Evolutionary conservation across 2,113 vertebrate genomes (phyloP), one percentile per base, ranked within the genome.

Genomic region (Dipodomys merriami): DNA sequence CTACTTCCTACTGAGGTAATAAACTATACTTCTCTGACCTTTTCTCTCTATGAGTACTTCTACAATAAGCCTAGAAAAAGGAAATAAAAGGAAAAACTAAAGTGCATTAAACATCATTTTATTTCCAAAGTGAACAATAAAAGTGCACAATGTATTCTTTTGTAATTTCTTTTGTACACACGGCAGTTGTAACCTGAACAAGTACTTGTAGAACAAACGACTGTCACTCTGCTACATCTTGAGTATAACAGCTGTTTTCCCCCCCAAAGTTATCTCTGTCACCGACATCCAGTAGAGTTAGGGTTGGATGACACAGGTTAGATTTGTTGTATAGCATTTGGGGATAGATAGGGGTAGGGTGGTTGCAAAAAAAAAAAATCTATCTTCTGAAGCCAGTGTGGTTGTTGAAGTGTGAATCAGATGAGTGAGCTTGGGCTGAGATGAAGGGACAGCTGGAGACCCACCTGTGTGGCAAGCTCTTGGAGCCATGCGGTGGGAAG

Each of bases 381-480:
- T 27, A 65, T 87, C 81, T 78, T 92, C 92, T 78, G 27, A 89
- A 92, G 33, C 12, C n/a, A 27, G 64, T 44, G 30, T 72, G 79
- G 39, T n/a, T 91, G 67, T 68, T 83, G 74, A 90, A 71, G 18
- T 65, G 71, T 87, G 68, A 90, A 74, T 92, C 74, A 49, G 69
- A 13, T 33, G 65, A n/a, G 27, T 78, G 86, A 88, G n/a, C 76
- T 30, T 39, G 65, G 65, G 57, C 46, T 81, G 76, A 85, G 67
- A 49, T 25, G n/a, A 30, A 18, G 73, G n/a, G 57, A 72, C 57
- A 82, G 49, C 65, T 77, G 29, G 64, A 60, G 44, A 33, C 35
- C 44, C n/a, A 35, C 23, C 33, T 22, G 18, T 78, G 67, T 64
- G 69, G 69, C 77, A 83, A 39, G 11, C 44, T 76, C 67, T 95